These are phyloP conservation scores for Hofmannophila pseudospretella DNA, from an alignment of 2,888 invertebrate species.

Conservation along the genomic window DNA sequence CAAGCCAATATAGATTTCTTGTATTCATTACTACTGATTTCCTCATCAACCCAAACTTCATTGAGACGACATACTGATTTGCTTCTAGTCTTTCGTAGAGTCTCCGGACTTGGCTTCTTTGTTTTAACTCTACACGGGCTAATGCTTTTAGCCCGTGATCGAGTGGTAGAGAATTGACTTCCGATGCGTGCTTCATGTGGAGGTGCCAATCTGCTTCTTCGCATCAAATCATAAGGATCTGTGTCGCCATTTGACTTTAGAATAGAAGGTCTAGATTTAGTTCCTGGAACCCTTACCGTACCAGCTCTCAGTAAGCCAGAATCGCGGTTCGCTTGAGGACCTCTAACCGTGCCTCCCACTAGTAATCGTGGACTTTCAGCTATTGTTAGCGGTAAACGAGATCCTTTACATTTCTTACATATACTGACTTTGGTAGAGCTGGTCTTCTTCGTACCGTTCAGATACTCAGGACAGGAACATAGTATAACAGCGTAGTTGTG, in stretches of 20 bases:
- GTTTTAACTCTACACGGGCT: slow-evolving; percentile 77
- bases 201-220: slow-evolving; percentile 84
- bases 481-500: slow-evolving; percentile 84
- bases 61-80: slow-evolving; percentile 70
- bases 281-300: slow-evolving; percentile 79
- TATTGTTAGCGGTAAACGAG: slow-evolving; percentile 83
- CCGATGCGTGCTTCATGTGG: slow-evolving; percentile 77
- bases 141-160: slow-evolving; percentile 75
- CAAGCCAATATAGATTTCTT: slow-evolving; percentile 88
- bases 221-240: slow-evolving; percentile 91
- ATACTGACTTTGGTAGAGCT: slow-evolving; percentile 85
- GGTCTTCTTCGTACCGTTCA: slow-evolving; percentile 85
- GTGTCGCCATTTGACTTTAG: slow-evolving; percentile 77
- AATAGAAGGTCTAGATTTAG: slow-evolving; percentile 80
- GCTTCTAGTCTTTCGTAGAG: slow-evolving; percentile 58
- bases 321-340: slow-evolving; percentile 66
- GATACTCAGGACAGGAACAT: slow-evolving; percentile 89
- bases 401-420: slow-evolving; percentile 91
- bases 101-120: slow-evolving; percentile 68
- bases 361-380: slow-evolving; percentile 76
- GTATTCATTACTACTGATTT: slow-evolving; percentile 39
- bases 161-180: slow-evolving; percentile 68
- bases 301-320: slow-evolving; percentile 75
- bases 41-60: slow-evolving; percentile 68
- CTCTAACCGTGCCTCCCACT: slow-evolving; percentile 80